Percentiles rank a stretch among this genome's conserved stretches.
phyloP scores from a whole-genome alignment of 2,113 vertebrate genomes.

The Candoia aspera region DNA sequence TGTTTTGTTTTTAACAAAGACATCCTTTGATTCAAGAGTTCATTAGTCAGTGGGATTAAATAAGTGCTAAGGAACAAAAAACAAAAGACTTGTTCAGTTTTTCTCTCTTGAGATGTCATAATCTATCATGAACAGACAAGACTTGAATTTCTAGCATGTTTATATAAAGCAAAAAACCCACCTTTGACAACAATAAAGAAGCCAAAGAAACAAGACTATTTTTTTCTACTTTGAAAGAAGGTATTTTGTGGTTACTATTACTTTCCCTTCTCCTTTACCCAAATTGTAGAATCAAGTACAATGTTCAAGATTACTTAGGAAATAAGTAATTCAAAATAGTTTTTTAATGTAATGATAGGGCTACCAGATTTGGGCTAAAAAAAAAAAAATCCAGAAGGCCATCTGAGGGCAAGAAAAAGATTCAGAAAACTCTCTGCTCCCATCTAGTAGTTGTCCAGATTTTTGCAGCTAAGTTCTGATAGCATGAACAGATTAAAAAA shows the following conservation, averaged over 20 bases:
- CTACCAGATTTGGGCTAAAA: neutral
- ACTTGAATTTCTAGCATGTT: slow-evolving; percentile 13
- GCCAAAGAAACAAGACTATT: slow-evolving; percentile 12
- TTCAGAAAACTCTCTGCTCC: neutral
- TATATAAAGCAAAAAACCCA: slow-evolving; percentile 13
- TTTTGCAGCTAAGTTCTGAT: neutral
- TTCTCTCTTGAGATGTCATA: slow-evolving; percentile 21
- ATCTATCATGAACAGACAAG: slow-evolving; percentile 27
- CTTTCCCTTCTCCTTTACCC: neutral
- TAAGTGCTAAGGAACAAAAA: slow-evolving; percentile 26
- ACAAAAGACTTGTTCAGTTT: slow-evolving; percentile 28
- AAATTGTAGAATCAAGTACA: neutral
- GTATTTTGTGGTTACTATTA: neutral
- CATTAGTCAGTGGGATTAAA: slow-evolving; percentile 30
- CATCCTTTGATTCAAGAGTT: slow-evolving; percentile 34
- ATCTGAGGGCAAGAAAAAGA: neutral
- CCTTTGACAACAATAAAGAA: neutral
- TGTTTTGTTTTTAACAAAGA: slow-evolving; percentile 32
- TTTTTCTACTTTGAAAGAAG: neutral
- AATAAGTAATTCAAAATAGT: slow-evolving; percentile 15
- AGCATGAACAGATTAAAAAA: neutral
- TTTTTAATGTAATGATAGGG: neutral
- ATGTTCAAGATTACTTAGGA: neutral
- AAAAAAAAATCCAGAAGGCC: neutral
- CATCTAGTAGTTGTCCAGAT: neutral